phyloP scores from a whole-genome alignment of 2,888 invertebrate species.

The Celastrina argiolus region DNA sequence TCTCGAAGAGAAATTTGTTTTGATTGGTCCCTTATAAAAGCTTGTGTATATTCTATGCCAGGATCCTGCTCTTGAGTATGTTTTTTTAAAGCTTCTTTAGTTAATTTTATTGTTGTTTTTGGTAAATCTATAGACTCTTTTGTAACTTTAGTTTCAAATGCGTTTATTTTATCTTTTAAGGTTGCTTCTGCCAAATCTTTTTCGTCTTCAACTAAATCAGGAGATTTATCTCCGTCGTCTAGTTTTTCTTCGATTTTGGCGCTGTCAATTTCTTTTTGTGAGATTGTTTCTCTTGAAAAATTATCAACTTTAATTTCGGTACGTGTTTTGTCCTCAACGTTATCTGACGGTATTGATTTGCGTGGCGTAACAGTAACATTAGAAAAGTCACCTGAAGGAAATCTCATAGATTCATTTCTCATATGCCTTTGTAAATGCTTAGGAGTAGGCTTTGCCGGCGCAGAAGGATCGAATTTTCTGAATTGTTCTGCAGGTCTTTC shows the following conservation, averaged over 20 bases:
- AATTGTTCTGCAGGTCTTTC: conserved; percentile 64
- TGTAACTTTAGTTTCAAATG: conserved; percentile 69
- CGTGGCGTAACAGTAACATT: conserved; percentile 70
- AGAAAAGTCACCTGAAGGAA: conserved; percentile 74
- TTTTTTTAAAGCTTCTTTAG: conserved; percentile 73
- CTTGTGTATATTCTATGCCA: conserved; percentile 70
- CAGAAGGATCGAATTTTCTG: conserved; percentile 67
- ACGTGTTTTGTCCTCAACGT: conserved; percentile 52
- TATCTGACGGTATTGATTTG: conserved; percentile 69
- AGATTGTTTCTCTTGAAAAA: conserved; percentile 57
- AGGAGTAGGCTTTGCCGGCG: conserved; percentile 71
- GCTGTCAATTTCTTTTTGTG: conserved; percentile 67
- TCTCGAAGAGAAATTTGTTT: conserved; percentile 60
- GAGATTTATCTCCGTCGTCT: conserved; percentile 66
- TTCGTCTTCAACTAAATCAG: conserved; percentile 62
- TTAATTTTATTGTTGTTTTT: conserved; percentile 66
- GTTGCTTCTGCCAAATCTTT: conserved; percentile 73
- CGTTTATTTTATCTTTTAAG: conserved; percentile 63
- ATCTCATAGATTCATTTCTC: conserved; percentile 75
- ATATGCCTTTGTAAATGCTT: conserved; percentile 74
- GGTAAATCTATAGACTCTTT: conserved; percentile 63
- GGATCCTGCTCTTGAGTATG: conserved; percentile 72
- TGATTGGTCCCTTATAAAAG: conserved; percentile 72
- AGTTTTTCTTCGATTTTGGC: conserved; percentile 77
- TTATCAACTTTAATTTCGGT: conserved; percentile 52